Percentiles rank a stretch among this genome's conserved stretches.
Evolutionary conservation across 2,888 invertebrate genomes (phyloP).

Genomic region (Mythimna lalbum): DNA sequence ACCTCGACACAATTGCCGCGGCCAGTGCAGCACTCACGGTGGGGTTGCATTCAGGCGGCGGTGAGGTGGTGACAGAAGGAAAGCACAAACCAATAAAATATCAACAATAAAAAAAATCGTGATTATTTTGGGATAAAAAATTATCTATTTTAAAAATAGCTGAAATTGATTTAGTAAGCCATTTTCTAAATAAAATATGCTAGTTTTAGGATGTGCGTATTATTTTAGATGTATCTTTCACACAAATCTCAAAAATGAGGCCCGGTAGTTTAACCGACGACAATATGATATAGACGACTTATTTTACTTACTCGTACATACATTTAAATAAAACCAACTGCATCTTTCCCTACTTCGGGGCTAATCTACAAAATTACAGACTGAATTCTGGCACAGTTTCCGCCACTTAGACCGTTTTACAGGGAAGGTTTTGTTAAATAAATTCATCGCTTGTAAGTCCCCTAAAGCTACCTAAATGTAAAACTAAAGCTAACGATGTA

Average conservation of each 20-base stretch:
- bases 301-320: not conserved
- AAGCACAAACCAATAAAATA: too few relatives aligned
- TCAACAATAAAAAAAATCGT: too few relatives aligned
- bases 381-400: slow-evolving; percentile 43
- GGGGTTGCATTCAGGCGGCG: too few relatives aligned
- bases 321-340: slow-evolving; percentile 33
- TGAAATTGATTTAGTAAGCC: too few relatives aligned
- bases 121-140: too few relatives aligned
- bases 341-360: slow-evolving; percentile 31
- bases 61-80: too few relatives aligned
- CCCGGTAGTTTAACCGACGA: not conserved
- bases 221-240: not conserved
- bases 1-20: too few relatives aligned
- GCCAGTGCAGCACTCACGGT: too few relatives aligned
- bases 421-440: slow-evolving; percentile 40
- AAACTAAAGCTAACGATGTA: slow-evolving; percentile 24
- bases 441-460: slow-evolving; percentile 40
- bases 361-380: slow-evolving; percentile 54
- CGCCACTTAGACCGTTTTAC: slow-evolving; percentile 40
- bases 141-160: too few relatives aligned
- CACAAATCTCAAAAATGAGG: not conserved
- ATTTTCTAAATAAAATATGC: too few relatives aligned
- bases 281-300: not conserved
- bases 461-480: slow-evolving; percentile 23
- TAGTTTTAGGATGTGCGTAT: too few relatives aligned